These are phyloP conservation scores for Delia radicum DNA, from an alignment of 1,140 invertebrate species.

Conservation along the genomic window DNA sequence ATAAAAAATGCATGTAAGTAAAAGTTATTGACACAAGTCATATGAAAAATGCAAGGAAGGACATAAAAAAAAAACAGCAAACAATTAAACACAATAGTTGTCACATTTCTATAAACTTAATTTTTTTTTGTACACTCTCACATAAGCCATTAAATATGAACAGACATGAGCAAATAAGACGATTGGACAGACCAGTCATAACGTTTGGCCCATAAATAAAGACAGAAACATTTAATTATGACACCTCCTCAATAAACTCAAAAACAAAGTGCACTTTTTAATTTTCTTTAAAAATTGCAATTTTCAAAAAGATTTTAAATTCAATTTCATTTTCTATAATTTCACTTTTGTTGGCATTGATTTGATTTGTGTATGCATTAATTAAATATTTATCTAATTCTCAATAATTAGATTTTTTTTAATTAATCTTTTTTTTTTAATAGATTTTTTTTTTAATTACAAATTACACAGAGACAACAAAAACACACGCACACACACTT, in stretches of 20 bases:
- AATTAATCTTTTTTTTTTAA: background rate
- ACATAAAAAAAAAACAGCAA: background rate
- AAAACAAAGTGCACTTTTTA: background rate
- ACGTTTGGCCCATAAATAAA: background rate
- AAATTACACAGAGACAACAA: background rate
- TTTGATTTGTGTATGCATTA: background rate
- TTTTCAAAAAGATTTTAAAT: background rate
- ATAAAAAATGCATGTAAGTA: too few species aligned
- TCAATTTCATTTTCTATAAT: background rate
- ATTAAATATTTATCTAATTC: too few species aligned
- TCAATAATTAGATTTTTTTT: background rate
- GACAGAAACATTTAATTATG: background rate
- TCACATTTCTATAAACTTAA: background rate
- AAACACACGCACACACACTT: conserved; percentile 31
- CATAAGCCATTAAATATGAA: background rate
- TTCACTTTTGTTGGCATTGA: background rate
- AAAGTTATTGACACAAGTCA: too few species aligned
- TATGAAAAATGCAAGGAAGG: background rate
- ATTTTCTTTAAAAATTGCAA: background rate
- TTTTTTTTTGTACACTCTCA: background rate
- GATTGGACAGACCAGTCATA: background rate
- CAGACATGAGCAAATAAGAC: background rate
- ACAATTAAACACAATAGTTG: background rate
- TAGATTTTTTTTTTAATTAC: background rate
- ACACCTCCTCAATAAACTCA: background rate